Conservation (phyloP, 2,888 invertebrate species). For the Piscicola geometra region DNA sequence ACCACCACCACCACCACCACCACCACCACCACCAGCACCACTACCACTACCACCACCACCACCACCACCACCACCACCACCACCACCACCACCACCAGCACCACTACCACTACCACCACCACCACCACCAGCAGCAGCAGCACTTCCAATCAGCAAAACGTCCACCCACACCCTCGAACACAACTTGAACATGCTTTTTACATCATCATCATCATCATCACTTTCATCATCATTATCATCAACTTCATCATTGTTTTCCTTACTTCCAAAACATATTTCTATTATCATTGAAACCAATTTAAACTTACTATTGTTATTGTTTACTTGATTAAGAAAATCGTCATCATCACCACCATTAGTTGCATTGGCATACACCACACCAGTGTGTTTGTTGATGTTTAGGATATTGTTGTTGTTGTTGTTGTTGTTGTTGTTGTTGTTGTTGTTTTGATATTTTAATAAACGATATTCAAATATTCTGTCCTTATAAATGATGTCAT, state of each 20-base stretch:
- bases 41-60: conserved; percentile 12
- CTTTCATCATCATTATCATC: too few species aligned
- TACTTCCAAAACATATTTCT: neutral
- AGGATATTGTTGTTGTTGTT: neutral
- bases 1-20: conserved; percentile 16
- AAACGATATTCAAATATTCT: too few species aligned
- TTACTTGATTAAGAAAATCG: neutral
- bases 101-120: neutral
- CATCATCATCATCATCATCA: too few species aligned
- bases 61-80: conserved; percentile 1
- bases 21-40: conserved; percentile 12
- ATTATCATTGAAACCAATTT: neutral
- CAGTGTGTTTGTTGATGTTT: neutral
- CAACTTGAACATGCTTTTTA: too few species aligned
- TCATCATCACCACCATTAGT: neutral
- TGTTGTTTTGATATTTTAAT: too few species aligned
- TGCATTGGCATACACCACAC: neutral
- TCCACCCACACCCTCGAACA: too few species aligned
- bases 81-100: conserved; percentile 15
- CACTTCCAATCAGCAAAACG: neutral
- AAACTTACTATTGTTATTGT: neutral
- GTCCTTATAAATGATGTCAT: too few species aligned
- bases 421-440: too few species aligned
- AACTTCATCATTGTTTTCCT: neutral
- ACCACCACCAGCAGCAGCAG: neutral